These are phyloP conservation scores for Ranitomeya variabilis DNA, from an alignment of 2,113 vertebrate species.

Conservation along the genomic window DNA sequence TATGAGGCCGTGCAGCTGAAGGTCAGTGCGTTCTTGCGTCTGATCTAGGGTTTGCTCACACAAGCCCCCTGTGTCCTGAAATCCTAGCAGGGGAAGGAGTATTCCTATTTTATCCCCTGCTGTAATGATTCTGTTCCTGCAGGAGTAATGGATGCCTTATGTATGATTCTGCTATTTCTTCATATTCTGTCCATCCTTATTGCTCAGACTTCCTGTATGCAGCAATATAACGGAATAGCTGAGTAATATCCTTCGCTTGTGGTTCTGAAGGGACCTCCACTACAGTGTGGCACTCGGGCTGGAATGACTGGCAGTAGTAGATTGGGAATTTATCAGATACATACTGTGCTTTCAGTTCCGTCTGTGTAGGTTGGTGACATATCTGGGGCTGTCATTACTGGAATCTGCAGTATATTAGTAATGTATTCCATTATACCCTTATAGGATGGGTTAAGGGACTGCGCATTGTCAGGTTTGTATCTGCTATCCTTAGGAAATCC, in stretches of 20 bases:
- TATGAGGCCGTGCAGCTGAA: neutral
- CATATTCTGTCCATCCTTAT: neutral
- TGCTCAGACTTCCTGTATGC: slow-evolving; percentile 37
- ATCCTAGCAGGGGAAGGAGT: neutral
- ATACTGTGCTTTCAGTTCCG: neutral
- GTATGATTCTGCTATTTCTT: neutral
- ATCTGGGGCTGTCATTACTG: neutral
- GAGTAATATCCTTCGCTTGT: slow-evolving; percentile 47
- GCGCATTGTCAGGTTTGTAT: too few species aligned
- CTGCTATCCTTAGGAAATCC: neutral
- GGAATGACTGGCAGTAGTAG: neutral
- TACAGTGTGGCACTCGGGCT: neutral
- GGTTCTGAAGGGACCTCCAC: neutral
- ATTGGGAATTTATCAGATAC: neutral
- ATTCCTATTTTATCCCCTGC: neutral
- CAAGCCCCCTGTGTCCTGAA: neutral
- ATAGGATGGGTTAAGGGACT: neutral
- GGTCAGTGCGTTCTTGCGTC: neutral
- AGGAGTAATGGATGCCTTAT: neutral
- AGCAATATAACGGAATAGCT: slow-evolving; percentile 36
- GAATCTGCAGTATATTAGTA: neutral
- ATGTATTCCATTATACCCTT: neutral
- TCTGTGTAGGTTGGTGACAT: neutral
- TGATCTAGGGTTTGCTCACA: neutral
- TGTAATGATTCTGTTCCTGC: neutral